Base-by-base conservation (phyloP, 1,140 invertebrate genomes). In the Saxidomus purpurata region DNA sequence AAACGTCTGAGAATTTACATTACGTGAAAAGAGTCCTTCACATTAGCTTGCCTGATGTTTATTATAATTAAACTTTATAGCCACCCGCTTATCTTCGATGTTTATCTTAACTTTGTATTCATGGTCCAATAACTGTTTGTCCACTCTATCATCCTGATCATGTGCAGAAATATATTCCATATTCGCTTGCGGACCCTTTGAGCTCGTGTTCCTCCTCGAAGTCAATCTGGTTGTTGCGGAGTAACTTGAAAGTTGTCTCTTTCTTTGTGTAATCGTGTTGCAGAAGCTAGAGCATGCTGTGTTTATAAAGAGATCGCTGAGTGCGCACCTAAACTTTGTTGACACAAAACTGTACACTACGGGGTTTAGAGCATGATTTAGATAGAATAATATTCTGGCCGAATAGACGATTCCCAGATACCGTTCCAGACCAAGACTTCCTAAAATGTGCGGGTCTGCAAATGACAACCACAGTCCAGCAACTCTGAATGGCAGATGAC, bases 311-410 rank as follows among this genome's bases (percentile, higher is more conserved):
- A 79, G 43, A 19, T 79, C 76, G 4, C 49, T 38, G 19, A 87
- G 52, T 17, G 84, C 67, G 17, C 49, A n/a, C 31, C 86, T 38
- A 71, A 88, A 88, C 47, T 88, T 88, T 31, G 59, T 91, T 15
- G 93, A 93, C 34, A 94, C 92, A 67, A 94, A 91, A 59, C 93
- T 94, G 71, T 94, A 94, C 1, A 94, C 88, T 52, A 94, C 90
- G 0, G 93, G 93, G 67, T 94, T 94, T 40, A 92, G 89, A 28
- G 92, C 91, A 80, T 92, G 91, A 77, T 94, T 92, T 28, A 92
- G 81, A 71, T 92, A 94, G 40, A 92, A 91, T 61, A 93, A 79
- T 38, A 94, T 88, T 19, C 92, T 55, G 0, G 91, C 80, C 40
- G 92, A 82, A 55, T 93, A 92, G 22, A 93, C 61, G n/a, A 93